A percentile compares a stretch with the other conserved stretches of the same genome.
Evolutionary conservation across 1,140 invertebrate genomes (phyloP).

Genomic region (Trachelipus rathkii): DNA sequence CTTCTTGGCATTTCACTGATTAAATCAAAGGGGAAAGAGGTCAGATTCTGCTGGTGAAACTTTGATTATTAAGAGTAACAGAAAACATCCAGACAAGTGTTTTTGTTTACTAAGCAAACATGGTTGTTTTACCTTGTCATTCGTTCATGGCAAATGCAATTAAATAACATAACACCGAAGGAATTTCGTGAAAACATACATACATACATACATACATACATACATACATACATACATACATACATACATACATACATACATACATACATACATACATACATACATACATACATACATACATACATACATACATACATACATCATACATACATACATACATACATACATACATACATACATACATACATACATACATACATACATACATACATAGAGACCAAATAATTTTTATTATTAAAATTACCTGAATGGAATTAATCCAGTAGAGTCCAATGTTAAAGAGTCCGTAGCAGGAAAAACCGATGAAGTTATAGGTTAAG

Average conservation of each 20-base stretch:
- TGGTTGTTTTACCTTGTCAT: too few species aligned
- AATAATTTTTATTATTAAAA: neutral
- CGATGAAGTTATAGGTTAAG: slow-evolving; percentile 82
- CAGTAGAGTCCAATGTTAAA: slow-evolving; percentile 91
- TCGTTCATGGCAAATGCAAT: neutral
- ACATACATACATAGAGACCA: neutral
- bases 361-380: too few species aligned
- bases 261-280: too few species aligned
- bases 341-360: too few species aligned
- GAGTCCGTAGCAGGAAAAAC: slow-evolving; percentile 85
- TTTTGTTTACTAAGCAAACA: too few species aligned
- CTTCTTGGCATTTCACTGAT: too few species aligned
- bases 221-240: neutral
- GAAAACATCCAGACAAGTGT: too few species aligned
- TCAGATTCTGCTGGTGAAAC: too few species aligned
- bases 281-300: neutral
- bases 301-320: neutral
- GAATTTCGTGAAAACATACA: neutral
- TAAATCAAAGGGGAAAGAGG: too few species aligned
- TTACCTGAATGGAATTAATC: slow-evolving; percentile 68
- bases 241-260: too few species aligned
- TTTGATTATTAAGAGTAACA: too few species aligned
- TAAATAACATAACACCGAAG: too few species aligned
- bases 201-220: neutral
- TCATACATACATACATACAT: neutral